Percentiles rank a stretch among this genome's conserved stretches.
Evolutionary conservation across 2,797 vertebrate species (phyloP).

Genomic region (Coracias cyanogaster): DNA sequence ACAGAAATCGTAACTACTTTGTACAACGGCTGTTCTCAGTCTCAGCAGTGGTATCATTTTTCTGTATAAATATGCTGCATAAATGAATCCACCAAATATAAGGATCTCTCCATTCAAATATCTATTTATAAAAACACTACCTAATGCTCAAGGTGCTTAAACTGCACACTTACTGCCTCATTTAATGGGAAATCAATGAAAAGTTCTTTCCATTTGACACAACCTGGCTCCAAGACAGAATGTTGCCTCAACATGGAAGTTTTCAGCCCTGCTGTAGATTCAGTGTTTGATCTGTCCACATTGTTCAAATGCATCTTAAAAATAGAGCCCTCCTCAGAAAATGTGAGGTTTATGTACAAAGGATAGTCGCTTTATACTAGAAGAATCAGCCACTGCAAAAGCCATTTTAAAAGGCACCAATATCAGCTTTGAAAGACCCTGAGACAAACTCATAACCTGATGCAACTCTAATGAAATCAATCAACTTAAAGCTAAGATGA

Average conservation of each 20-base stretch:
- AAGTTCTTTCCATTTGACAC: slow-evolving; percentile 7
- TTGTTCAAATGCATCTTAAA: not conserved
- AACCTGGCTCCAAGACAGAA: not conserved
- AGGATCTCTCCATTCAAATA: not conserved
- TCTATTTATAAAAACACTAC: slow-evolving; percentile 25
- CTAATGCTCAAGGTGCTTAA: slow-evolving; percentile 13
- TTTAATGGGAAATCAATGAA: not conserved
- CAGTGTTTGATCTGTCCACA: not conserved
- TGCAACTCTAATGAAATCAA: not conserved
- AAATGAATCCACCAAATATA: not conserved
- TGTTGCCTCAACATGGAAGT: not conserved
- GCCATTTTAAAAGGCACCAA: not conserved
- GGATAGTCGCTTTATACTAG: not conserved
- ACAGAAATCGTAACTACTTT: not conserved
- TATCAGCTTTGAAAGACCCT: not conserved
- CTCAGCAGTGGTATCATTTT: not conserved
- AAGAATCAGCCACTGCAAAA: not conserved
- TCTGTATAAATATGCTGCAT: not conserved
- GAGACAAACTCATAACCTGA: not conserved
- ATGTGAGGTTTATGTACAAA: not conserved
- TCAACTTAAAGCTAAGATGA: not conserved
- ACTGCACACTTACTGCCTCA: not conserved
- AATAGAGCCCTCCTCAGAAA: not conserved
- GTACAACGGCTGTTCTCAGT: not conserved
- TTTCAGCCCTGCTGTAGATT: not conserved